Percentiles rank a stretch among this genome's conserved stretches.
phyloP scores from a whole-genome alignment of 2,888 invertebrate genomes.

The Apomyelois bistriatella region DNA sequence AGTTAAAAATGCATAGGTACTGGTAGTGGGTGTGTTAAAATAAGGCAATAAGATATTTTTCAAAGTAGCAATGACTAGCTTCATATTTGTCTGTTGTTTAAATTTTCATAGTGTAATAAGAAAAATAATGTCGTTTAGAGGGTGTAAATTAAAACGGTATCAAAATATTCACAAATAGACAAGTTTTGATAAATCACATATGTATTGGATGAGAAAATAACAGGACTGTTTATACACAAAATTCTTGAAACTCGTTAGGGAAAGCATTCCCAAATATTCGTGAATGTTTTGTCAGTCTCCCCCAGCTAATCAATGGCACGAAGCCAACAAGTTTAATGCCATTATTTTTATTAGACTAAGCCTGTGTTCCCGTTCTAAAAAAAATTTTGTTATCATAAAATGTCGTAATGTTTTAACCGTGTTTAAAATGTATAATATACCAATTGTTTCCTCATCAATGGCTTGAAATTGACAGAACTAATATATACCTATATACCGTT shows the following conservation, averaged over 20 bases:
- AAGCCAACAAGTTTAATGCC: slow-evolving; percentile 39
- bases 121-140: no score
- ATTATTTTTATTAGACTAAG: slow-evolving; percentile 27
- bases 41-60: no score
- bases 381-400: slow-evolving; percentile 30
- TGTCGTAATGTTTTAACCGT: slow-evolving; percentile 44
- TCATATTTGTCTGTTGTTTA: no score
- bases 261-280: slow-evolving; percentile 39
- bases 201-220: slow-evolving; percentile 1
- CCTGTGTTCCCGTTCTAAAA: slow-evolving; percentile 20
- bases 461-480: no score
- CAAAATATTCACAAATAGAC: no score
- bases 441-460: background rate
- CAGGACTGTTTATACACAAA: slow-evolving; percentile 25
- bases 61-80: no score
- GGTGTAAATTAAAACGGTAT: no score
- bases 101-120: no score
- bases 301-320: slow-evolving; percentile 37
- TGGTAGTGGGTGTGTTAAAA: no score
- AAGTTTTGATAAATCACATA: background rate
- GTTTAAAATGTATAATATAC: slow-evolving; percentile 43
- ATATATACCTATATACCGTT: no score
- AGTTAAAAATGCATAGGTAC: no score
- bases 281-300: slow-evolving; percentile 38
- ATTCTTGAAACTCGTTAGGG: slow-evolving; percentile 39